Conservation (phyloP, 2,888 invertebrate genomes). For the Tuberolachnus salignus region DNA sequence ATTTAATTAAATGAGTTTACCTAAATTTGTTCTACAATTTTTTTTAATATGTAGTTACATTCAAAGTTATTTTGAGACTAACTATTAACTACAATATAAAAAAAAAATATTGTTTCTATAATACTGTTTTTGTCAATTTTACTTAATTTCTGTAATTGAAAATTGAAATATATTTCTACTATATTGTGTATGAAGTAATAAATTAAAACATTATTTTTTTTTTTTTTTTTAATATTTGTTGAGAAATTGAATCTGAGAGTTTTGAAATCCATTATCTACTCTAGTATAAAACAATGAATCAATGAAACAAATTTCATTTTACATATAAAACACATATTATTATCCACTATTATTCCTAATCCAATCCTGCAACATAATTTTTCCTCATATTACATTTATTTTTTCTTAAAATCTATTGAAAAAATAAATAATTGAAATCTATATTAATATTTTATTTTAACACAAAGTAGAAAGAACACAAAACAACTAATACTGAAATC, state of each 20-base stretch:
- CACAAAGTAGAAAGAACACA: too few species aligned
- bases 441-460: not conserved
- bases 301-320: not conserved
- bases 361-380: not conserved
- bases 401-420: not conserved
- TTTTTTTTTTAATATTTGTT: not conserved
- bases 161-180: not conserved
- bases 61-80: not conserved
- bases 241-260: conserved; percentile 18
- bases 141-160: not conserved
- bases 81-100: not conserved
- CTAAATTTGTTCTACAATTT: too few species aligned
- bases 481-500: not conserved
- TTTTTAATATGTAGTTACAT: too few species aligned
- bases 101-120: too few species aligned
- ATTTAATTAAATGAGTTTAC: too few species aligned
- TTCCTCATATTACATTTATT: not conserved
- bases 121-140: not conserved
- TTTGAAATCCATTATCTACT: not conserved
- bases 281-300: not conserved
- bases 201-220: too few species aligned
- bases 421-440: not conserved
- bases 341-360: conserved; percentile 14
- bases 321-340: not conserved
- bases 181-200: too few species aligned